Base-by-base conservation (phyloP, 2,113 vertebrate genomes). In the Xiphias gladius region DNA sequence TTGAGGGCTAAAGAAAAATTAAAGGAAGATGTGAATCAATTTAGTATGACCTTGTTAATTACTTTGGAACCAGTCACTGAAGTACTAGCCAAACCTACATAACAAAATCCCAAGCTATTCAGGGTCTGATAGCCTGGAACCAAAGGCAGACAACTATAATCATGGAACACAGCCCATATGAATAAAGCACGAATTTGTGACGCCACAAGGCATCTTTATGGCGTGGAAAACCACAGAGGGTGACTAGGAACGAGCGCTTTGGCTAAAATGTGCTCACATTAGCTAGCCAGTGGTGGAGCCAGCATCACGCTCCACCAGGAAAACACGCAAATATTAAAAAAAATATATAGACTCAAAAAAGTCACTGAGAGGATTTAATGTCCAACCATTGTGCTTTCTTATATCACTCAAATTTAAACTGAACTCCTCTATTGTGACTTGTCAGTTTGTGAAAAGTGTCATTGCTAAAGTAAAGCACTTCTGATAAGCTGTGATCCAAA, bases 111-210 rank as follows among this genome's bases (percentile, higher is more conserved):
- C 2, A 22, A 57, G n/a, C 9, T 46, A 57, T 82, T 73, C 39
- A 70, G 26, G 17, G 35, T 59, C 32, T 35, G 19, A 70, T 72
- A 37, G 61, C 14, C 13, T 30, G 3, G 22, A 66, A 32, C 46
- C 73, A 37, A 73, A 62, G 48, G 41, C 71, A 80, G 76, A 76
- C 37, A 83, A 46, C 24, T 69, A 5, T 67, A 74, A 80, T 73
- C 43, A 48, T 28, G 66, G 61, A 8, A 58, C 52, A 32, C 65
- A 62, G 58, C 13, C 24, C 26, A 24, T 14, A 72, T 80, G 57
- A 77, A 76, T 62, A 67, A 62, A 59, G 30, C 9, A 43, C 19
- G 19, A 41, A 13, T 10, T 5, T 37, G 52, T 50, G 35, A 67
- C 5, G 3, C 58, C 52, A 37, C 14, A 50, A 61, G 26, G n/a